Conservation (phyloP, 2,113 vertebrate genomes). For the Gadus chalcogrammus region DNA sequence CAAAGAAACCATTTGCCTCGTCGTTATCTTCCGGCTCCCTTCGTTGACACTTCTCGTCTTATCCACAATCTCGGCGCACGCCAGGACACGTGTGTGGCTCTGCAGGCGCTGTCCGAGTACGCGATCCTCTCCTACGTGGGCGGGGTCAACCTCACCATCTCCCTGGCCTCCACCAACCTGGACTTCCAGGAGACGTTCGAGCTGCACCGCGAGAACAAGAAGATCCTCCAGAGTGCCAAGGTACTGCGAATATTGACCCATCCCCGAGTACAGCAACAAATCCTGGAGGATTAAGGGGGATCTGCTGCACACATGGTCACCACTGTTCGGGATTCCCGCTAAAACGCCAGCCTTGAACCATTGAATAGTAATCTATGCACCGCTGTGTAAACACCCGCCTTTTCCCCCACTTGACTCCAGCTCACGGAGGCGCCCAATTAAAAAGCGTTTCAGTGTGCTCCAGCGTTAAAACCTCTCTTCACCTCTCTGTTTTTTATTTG, state of each 20-base stretch:
- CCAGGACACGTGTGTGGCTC: constrained; percentile 91
- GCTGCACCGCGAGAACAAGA: constrained; percentile 85
- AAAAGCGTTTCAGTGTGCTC: not conserved
- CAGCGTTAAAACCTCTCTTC: constrained; percentile 29
- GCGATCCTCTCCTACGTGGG: constrained; percentile 89
- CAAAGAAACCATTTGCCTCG: too few relatives aligned
- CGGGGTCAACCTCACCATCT: constrained; percentile 89
- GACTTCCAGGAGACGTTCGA: constrained; percentile 94
- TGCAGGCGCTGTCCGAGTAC: constrained; percentile 90
- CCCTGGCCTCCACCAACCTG: constrained; percentile 90
- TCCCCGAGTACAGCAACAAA: too few relatives aligned
- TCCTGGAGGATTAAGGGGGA: too few relatives aligned
- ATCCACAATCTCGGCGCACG: not conserved
- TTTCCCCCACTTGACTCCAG: constrained; percentile 17
- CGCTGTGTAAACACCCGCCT: not conserved
- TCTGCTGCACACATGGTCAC: too few relatives aligned
- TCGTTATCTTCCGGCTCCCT: too few relatives aligned
- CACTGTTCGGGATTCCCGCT: too few relatives aligned
- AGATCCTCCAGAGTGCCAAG: constrained; percentile 84
- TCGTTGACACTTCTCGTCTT: too few relatives aligned
- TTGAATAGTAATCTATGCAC: too few relatives aligned
- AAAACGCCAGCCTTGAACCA: too few relatives aligned
- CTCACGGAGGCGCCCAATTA: constrained; percentile 24
- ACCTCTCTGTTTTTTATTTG: constrained; percentile 32
- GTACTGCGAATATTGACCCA: constrained; percentile 53